phyloP scores from a whole-genome alignment of 1,140 invertebrate genomes.

The Samia ricini region DNA sequence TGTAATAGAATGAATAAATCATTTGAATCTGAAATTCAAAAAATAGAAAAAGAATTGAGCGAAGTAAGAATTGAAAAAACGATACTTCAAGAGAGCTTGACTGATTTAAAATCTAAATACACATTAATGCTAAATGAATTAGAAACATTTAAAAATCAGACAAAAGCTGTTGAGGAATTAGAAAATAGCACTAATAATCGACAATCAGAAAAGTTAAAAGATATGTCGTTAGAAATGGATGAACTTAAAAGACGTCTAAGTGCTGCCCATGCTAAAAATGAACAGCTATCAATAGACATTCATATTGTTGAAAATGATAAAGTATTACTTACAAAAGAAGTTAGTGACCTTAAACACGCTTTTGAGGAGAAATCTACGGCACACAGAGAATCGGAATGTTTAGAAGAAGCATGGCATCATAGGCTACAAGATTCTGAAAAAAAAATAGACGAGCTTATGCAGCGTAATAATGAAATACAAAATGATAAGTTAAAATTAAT shows the following conservation, averaged over 20 bases:
- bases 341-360: slow-evolving; percentile 56
- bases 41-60: slow-evolving; percentile 59
- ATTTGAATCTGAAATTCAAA: slow-evolving; percentile 72
- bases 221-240: slow-evolving; percentile 55
- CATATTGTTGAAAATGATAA: slow-evolving; percentile 74
- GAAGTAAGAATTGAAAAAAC: slow-evolving; percentile 68
- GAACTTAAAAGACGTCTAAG: slow-evolving; percentile 58
- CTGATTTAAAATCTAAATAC: slow-evolving; percentile 67
- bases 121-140: slow-evolving; percentile 70
- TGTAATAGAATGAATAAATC: slow-evolving; percentile 71
- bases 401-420: slow-evolving; percentile 43
- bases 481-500: slow-evolving; percentile 9
- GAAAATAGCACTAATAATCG: slow-evolving; percentile 42
- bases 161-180: slow-evolving; percentile 53
- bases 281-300: slow-evolving; percentile 66
- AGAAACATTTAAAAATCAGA: slow-evolving; percentile 56
- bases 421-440: slow-evolving; percentile 46
- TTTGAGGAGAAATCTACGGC: slow-evolving; percentile 34
- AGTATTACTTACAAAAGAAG: slow-evolving; percentile 61
- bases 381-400: slow-evolving; percentile 42
- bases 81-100: slow-evolving; percentile 57
- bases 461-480: slow-evolving; percentile 49
- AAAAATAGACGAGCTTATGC: slow-evolving; percentile 41
- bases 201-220: slow-evolving; percentile 55
- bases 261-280: slow-evolving; percentile 58